Evolutionary conservation across 2,797 vertebrate genomes (phyloP), one percentile per base, ranked within the genome.

Genomic region (Psittacula derbiana): DNA sequence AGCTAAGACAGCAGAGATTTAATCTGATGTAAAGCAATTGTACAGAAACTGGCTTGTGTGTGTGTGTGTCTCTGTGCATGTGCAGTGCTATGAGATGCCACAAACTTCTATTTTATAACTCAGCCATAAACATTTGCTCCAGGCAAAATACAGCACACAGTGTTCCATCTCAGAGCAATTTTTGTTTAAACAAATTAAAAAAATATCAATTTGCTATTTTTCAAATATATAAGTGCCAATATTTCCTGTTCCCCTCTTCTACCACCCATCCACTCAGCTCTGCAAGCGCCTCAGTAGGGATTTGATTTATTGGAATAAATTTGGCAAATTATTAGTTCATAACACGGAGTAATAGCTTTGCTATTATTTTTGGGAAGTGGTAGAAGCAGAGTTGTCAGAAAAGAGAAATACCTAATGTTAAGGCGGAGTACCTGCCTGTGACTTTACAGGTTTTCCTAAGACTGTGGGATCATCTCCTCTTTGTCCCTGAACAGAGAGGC

Each of bases 181-280:
- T 92, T 93, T 87, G 49, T 90, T 96, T 94, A 92, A 95, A 58
- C 53, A 96, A 96, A 96, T 97, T 97, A 80, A 24, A 93, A 95
- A 96, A 95, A 88, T 78, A 95, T 52, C 87, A 73, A 41, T 93
- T 93, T 62, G 4, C 61, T 89, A 73, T 92, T 95, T 90, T 95
- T 85, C 52, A 70, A 79, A 78, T 94, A 70, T 78, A 67, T 58
- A 83, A 94, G 16, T 78, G 41, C 25, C 46, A 93, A 31, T 76
- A 72, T 84, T 95, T 80, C 81, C 38, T 69, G 12, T 15, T 74
- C 53, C 27, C 8, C 14, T 73, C 65, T 67, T 88, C 57, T 64
- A 47, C 72, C 33, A 64, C n/a, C 74, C 49, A 67, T 58, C 24
- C 10, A 50, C 33, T 49, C 10, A 0, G 3, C 53, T 80, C 60